Evolutionary conservation across 2,113 vertebrate species (phyloP).

Genomic region (Halichoeres trimaculatus): DNA sequence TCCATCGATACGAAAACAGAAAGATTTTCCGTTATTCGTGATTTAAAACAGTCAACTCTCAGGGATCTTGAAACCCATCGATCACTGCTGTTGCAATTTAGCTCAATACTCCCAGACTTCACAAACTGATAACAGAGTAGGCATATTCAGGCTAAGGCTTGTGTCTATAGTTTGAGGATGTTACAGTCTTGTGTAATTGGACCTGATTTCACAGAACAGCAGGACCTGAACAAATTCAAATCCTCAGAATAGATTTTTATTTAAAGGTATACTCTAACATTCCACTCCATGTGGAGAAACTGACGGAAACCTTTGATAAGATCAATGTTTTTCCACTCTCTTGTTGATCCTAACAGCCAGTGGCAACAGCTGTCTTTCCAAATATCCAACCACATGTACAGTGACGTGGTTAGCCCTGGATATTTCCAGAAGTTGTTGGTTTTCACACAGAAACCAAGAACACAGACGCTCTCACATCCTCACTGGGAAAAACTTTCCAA

Average conservation of each 20-base stretch:
- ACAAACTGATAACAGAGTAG: too few species aligned
- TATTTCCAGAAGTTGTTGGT: slow-evolving; percentile 70
- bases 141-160: too few species aligned
- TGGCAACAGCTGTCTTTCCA: slow-evolving; percentile 66
- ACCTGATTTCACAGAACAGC: too few species aligned
- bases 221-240: too few species aligned
- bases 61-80: too few species aligned
- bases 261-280: background rate
- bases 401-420: slow-evolving; percentile 50
- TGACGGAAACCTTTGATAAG: slow-evolving; percentile 12
- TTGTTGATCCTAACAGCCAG: slow-evolving; percentile 29
- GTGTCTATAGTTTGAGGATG: too few species aligned
- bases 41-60: background rate
- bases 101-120: too few species aligned
- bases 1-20: slow-evolving; percentile 1
- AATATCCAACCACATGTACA: slow-evolving; percentile 56
- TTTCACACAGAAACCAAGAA: slow-evolving; percentile 64
- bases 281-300: background rate
- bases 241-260: too few species aligned
- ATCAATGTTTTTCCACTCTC: slow-evolving; percentile 43
- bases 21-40: background rate
- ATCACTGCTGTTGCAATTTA: too few species aligned
- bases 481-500: slow-evolving; percentile 51
- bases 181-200: too few species aligned
- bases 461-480: slow-evolving; percentile 60